Conservation (phyloP, 2,113 vertebrate genomes). For the Todiramphus saurophagus region DNA sequence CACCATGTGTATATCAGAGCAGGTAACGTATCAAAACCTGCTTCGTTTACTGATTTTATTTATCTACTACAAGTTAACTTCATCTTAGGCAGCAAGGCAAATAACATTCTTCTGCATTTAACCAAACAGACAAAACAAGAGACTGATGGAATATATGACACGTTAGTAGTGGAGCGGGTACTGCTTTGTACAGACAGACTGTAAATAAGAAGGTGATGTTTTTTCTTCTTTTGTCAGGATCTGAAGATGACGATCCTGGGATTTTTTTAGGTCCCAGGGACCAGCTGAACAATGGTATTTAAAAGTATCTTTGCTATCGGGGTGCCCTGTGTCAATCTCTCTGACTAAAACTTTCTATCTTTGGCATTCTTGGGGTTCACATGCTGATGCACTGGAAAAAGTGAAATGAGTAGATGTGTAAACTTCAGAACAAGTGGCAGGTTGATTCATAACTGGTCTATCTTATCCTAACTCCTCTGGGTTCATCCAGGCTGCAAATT, state of each 20-base stretch:
- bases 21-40: slow-evolving; percentile 75
- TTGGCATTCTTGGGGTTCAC: slow-evolving; percentile 69
- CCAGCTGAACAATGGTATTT: slow-evolving; percentile 75
- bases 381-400: slow-evolving; percentile 26
- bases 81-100: neutral
- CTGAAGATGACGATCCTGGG: slow-evolving; percentile 73
- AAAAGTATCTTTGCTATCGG: slow-evolving; percentile 8
- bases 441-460: neutral
- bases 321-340: neutral
- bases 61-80: neutral
- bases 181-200: neutral
- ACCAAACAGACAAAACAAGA: neutral
- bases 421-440: neutral
- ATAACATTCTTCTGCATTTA: neutral
- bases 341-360: slow-evolving; percentile 4
- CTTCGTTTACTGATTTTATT: neutral
- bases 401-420: neutral
- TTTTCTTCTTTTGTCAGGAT: slow-evolving; percentile 77
- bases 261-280: slow-evolving; percentile 74
- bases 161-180: neutral
- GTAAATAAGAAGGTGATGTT: neutral
- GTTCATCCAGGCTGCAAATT: neutral
- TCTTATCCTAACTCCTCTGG: neutral
- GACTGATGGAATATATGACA: neutral
- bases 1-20: slow-evolving; percentile 91